These are phyloP conservation scores for Garra rufa DNA, from an alignment of 2,113 vertebrate species.

Conservation along the genomic window DNA sequence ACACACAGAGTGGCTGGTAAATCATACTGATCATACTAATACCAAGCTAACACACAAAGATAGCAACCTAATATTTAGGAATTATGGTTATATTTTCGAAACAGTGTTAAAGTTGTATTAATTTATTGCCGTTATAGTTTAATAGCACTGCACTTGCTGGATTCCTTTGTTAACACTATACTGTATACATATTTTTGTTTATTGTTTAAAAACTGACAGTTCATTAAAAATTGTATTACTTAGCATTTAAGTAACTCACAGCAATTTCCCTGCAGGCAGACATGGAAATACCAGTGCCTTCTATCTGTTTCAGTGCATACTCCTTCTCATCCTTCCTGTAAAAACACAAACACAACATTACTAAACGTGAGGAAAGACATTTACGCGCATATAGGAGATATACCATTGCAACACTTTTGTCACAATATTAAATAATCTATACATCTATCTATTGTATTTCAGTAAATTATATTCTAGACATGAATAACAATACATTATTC, in stretches of 20 bases:
- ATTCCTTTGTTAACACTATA: neutral
- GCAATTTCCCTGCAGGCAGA: slow-evolving; percentile 99
- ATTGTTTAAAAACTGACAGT: too few relatives aligned
- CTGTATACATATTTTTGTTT: neutral
- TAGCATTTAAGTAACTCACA: slow-evolving; percentile 82
- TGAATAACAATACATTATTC: neutral
- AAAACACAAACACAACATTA: slow-evolving; percentile 53
- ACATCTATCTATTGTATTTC: neutral
- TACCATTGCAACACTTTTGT: too few relatives aligned
- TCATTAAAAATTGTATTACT: too few relatives aligned
- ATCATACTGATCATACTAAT: neutral
- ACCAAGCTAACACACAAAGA: neutral
- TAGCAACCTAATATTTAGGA: neutral
- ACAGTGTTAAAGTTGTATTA: neutral
- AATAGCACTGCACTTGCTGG: neutral
- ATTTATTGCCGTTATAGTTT: neutral
- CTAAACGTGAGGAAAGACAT: neutral
- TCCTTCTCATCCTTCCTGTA: slow-evolving; percentile 98
- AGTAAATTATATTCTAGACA: neutral
- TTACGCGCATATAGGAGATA: neutral
- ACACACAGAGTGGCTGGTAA: neutral
- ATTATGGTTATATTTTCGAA: neutral
- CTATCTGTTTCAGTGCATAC: slow-evolving; percentile 99
- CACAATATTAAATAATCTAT: neutral
- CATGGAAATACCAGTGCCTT: slow-evolving; percentile 99